Evolutionary conservation across 2,888 invertebrate genomes (phyloP).

Genomic region (Drepanosiphum platanoidis): DNA sequence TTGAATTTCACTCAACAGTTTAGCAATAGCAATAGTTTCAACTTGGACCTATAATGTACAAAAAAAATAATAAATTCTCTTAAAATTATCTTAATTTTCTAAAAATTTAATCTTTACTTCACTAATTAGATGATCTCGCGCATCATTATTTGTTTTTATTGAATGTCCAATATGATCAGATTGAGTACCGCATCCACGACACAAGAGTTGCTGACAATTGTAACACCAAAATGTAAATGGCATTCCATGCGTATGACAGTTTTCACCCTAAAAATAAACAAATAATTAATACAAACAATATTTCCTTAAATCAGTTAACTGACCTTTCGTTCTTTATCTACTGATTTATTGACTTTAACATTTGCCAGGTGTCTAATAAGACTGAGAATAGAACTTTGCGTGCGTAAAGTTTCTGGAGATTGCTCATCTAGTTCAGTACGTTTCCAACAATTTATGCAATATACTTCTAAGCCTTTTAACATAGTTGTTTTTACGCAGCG

Average conservation of each 20-base stretch:
- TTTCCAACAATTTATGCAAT: constrained; percentile 81
- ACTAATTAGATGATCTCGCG: constrained; percentile 74
- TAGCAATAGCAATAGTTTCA: constrained; percentile 76
- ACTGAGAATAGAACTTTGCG: constrained; percentile 75
- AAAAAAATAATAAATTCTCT: constrained; percentile 14
- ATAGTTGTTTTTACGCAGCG: constrained; percentile 77
- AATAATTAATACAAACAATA: background rate
- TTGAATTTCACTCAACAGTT: constrained; percentile 77
- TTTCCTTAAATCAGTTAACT: constrained; percentile 11
- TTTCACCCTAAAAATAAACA: constrained; percentile 68
- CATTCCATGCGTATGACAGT: constrained; percentile 79
- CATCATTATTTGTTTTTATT: constrained; percentile 76
- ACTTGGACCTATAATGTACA: constrained; percentile 70
- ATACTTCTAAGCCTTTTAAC: constrained; percentile 74
- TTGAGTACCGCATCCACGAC: constrained; percentile 76
- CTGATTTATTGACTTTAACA: constrained; percentile 67
- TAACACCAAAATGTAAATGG: constrained; percentile 78
- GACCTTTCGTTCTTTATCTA: constrained; percentile 69
- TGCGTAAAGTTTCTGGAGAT: constrained; percentile 76
- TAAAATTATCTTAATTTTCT: background rate
- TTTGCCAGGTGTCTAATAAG: constrained; percentile 73
- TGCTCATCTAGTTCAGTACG: constrained; percentile 76
- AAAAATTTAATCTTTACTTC: constrained; percentile 68
- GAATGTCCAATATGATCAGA: constrained; percentile 76
- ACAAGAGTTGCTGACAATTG: constrained; percentile 74